Evolutionary conservation across 2,888 invertebrate genomes (phyloP).

Genomic region (Troides oblongomaculatus): DNA sequence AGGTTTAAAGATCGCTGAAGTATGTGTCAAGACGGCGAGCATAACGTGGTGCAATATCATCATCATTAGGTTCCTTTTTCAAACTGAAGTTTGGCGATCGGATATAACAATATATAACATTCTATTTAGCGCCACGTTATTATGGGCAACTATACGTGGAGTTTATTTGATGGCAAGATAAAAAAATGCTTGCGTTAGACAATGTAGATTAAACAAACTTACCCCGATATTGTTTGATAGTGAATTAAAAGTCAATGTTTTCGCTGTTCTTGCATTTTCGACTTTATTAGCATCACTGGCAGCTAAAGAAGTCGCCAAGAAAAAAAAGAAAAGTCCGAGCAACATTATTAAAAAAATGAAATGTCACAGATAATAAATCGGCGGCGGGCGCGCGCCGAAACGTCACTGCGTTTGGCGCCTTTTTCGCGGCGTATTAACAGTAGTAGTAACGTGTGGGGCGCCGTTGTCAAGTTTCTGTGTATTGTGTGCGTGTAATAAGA

Average conservation of each 20-base stretch:
- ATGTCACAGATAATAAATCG: constrained; percentile 42
- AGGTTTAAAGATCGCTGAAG: too few species aligned
- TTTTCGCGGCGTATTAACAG: constrained; percentile 52
- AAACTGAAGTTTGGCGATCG: too few species aligned
- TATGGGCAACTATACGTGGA: too few species aligned
- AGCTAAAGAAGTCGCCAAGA: constrained; percentile 39
- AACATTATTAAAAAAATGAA: constrained; percentile 32
- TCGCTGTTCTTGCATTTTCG: constrained; percentile 47
- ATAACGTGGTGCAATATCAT: too few species aligned
- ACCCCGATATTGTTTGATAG: constrained; percentile 77
- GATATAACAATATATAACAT: too few species aligned
- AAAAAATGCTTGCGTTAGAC: too few species aligned
- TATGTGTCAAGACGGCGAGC: too few species aligned
- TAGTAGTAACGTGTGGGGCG: constrained; percentile 46
- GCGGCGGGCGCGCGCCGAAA: constrained; percentile 47
- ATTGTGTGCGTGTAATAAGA: constrained; percentile 55
- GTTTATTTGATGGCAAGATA: too few species aligned
- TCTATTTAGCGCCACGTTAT: too few species aligned
- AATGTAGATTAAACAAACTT: constrained; percentile 46
- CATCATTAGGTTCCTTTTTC: too few species aligned
- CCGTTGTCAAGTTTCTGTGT: constrained; percentile 56
- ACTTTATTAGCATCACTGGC: constrained; percentile 39
- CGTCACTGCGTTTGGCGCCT: constrained; percentile 47
- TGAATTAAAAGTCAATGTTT: constrained; percentile 80
- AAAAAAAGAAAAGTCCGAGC: constrained; percentile 36